Evolutionary conservation across 2,797 vertebrate species (phyloP), one percentile per base, ranked within the genome.

Genomic region (Clarias platycephalus): DNA sequence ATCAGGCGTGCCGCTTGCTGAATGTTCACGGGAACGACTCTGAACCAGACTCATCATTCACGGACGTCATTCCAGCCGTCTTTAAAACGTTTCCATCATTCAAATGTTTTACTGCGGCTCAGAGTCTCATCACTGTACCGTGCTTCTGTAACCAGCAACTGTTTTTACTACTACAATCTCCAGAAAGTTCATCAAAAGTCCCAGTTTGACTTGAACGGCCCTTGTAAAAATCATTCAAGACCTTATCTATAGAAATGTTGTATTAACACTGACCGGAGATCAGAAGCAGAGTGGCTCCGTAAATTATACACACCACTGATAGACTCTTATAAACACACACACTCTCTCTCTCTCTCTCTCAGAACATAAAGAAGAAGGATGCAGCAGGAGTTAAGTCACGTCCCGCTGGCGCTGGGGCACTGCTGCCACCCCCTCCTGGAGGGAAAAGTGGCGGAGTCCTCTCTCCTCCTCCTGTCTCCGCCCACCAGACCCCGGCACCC

Each of bases 301-400:
- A 37, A 10, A 22, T 22, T 4, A 18, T 22, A 68, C 7, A 3
- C 31, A 37, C 31, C 16, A 68, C 66, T 22, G 31, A 34, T 37
- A 10, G 7, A 34, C 7, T 15, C 63, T 64, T 49, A 49, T 3
- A 49, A 49, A 49, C 44, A 49, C 31, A 44, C 0, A 81, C 4
- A 13, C 28, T 5, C 37, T 37, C 2, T 80, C 2, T 79, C 40
- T 67, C n/a, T 84, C 2, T 81, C 2, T 85, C 8, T 55, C 88
- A 96, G 96, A 98, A 97, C 84, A 95, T 99, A 80, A 98, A 97
- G 94, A 99, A 97, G 91, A 99, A 96, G 74, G 97, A 98, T 13
- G 92, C 94, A 0, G 0, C 85, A 0, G 95, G 92, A 2, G 91
- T 26, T 2, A 96, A 96, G 81, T 80, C 94, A 0, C 95, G 95